Percentiles rank a stretch among this genome's conserved stretches.
phyloP scores from a whole-genome alignment of 2,888 invertebrate genomes.

The Limnephilus marmoratus region DNA sequence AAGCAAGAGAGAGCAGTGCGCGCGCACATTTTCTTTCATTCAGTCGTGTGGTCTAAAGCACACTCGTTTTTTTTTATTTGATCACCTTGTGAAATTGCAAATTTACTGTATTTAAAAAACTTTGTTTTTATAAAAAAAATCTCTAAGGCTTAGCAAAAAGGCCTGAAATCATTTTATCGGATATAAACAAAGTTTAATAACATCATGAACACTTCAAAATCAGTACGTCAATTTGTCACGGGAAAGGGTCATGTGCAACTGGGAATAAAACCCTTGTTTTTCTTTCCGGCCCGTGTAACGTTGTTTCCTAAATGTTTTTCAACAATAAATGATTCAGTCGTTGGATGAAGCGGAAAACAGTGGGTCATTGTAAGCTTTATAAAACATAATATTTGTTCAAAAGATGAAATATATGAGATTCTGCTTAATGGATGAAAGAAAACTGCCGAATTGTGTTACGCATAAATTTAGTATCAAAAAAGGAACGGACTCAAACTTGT shows the following conservation, averaged over 20 bases:
- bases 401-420: background rate
- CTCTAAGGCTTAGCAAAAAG: background rate
- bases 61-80: too few relatives aligned
- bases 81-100: too few relatives aligned
- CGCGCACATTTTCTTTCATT: too few relatives aligned
- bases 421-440: background rate
- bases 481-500: background rate
- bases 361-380: background rate
- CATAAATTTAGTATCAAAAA: background rate
- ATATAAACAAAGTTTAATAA: background rate
- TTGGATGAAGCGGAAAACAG: background rate
- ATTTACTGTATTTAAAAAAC: too few relatives aligned
- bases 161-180: background rate
- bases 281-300: background rate
- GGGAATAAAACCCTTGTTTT: background rate
- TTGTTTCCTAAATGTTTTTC: background rate
- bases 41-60: too few relatives aligned
- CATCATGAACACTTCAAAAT: background rate
- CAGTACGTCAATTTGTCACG: background rate
- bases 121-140: too few relatives aligned
- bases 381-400: background rate
- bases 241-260: background rate
- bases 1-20: too few relatives aligned
- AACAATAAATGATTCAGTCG: constrained; percentile 2
- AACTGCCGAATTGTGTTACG: background rate